These are phyloP conservation scores for Prunella himalayana DNA, from an alignment of 2,113 vertebrate genomes.

Conservation along the genomic window DNA sequence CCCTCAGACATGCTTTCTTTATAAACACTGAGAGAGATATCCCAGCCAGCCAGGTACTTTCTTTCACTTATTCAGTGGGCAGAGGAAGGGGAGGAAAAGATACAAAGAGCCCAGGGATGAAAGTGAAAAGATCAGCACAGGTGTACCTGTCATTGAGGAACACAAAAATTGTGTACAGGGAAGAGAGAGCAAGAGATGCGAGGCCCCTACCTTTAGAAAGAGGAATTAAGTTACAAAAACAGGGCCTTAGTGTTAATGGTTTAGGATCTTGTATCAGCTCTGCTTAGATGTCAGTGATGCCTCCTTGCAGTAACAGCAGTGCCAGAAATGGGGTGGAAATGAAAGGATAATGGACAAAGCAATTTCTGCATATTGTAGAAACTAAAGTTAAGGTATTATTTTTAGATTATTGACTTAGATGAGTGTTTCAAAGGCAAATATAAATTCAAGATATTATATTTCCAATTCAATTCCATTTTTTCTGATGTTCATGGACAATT, in stretches of 20 bases:
- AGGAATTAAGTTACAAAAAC: background rate
- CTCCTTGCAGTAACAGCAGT: background rate
- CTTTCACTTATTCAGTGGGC: background rate
- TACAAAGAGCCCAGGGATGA: background rate
- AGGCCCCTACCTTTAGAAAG: background rate
- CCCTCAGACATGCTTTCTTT: background rate
- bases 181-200: background rate
- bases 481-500: background rate
- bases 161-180: background rate
- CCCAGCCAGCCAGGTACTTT: background rate
- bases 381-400: background rate
- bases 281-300: background rate
- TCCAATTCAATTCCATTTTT: background rate
- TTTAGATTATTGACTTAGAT: background rate
- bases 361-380: background rate
- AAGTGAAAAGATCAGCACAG: background rate
- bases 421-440: background rate
- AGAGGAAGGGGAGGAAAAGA: background rate
- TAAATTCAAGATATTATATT: background rate
- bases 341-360: background rate
- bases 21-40: background rate
- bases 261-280: background rate
- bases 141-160: background rate
- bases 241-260: background rate
- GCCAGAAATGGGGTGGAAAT: background rate